Percentiles rank a stretch among this genome's conserved stretches.
Conservation (phyloP, 1,140 invertebrate genomes). For the Eueides isabella region DNA sequence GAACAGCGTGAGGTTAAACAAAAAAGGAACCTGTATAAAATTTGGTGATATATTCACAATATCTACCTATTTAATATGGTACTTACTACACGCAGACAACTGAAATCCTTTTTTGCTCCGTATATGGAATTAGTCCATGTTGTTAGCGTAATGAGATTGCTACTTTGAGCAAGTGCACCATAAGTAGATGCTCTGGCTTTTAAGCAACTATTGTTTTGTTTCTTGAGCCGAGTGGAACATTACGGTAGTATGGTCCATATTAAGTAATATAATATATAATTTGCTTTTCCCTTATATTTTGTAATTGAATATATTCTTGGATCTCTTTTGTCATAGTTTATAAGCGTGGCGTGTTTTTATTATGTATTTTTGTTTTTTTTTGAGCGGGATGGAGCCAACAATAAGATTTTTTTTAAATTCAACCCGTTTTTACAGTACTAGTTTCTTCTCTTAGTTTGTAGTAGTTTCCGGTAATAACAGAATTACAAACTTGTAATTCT, state of each 20-base stretch:
- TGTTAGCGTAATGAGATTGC: slow-evolving; percentile 21
- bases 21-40: no score
- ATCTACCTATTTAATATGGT: background rate
- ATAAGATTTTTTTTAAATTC: no score
- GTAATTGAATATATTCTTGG: no score
- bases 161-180: slow-evolving; percentile 16
- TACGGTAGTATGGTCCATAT: background rate
- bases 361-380: no score
- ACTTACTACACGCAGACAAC: background rate
- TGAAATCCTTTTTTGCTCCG: slow-evolving; percentile 4
- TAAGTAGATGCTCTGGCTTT: slow-evolving; percentile 8
- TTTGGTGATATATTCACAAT: background rate
- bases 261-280: background rate
- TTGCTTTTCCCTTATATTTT: background rate
- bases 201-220: slow-evolving; percentile 10
- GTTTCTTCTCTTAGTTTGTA: no score
- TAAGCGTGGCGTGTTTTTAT: no score
- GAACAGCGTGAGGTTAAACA: no score
- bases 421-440: no score
- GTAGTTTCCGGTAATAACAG: no score
- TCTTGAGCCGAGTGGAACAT: slow-evolving; percentile 3
- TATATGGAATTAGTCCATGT: slow-evolving; percentile 19
- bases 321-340: no score
- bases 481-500: background rate
- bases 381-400: no score